Base-by-base conservation (phyloP, 2,888 invertebrate genomes). In the Dione juno region DNA sequence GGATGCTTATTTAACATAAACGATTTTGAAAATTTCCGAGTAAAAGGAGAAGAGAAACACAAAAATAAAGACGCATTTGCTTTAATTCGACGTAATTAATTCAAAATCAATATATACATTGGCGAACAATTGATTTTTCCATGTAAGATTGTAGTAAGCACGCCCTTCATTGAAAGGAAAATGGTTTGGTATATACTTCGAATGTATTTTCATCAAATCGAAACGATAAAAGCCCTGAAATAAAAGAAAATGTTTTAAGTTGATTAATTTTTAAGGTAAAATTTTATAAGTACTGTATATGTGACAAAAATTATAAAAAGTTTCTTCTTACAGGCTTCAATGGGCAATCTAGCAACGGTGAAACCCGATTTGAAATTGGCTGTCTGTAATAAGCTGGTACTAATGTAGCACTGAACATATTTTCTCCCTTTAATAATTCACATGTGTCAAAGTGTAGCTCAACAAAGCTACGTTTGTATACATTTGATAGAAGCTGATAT, bases 401-500 rank as follows among this genome's bases (percentile, higher is more conserved):
- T 37, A 64, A 48, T 1, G 48, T 19, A 14, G 19, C 48, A 37
- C 50, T 16, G 37, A 64, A 50, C 19, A 50, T 0, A 13, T 52
- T 50, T 7, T 64, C 48, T 9, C 8, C 5, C 14, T 50, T 19
- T 0, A 64, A 14, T 8, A 52, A 7, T 0, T 50, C 40, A 50
- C 64, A 64, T 11, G 10, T 0, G 9, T 37, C 19, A 7, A 37
- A 52, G 21, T 64, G 50, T 1, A 64, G 10, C 19, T 64, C 64
- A 5, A 64, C 48, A 40, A 64, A 64, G 9, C 48, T 64, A 1
- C 50, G 64, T 13, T 64, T 64, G 19, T 64, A 64, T 37, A 37
- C 37, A 14, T 64, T 64, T 14, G 48, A 50, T 19, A 64, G 21
- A 14, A 64, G 64, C 19, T 64, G 64, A 9, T 64, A 64, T 10